Evolutionary conservation across 2,797 vertebrate species (phyloP).

Genomic region (Sebastes reedi): DNA sequence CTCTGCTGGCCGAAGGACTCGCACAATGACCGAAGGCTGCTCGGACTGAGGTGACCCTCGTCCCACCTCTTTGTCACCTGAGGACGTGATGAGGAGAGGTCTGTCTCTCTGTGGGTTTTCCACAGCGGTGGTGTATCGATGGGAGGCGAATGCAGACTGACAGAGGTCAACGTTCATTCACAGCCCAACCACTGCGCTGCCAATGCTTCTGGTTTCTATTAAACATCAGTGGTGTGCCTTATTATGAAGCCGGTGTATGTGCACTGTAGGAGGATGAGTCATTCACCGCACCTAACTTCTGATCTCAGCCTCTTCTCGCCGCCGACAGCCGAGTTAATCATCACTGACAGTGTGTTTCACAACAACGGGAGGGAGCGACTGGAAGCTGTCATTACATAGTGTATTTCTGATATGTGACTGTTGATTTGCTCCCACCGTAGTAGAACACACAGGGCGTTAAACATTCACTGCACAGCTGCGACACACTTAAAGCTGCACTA

Average conservation of each 20-base stretch:
- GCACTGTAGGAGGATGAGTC: slow-evolving; percentile 3
- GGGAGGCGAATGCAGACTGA: slow-evolving; percentile 8
- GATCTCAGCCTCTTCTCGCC: background rate
- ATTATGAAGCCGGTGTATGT: background rate
- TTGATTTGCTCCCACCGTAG: background rate
- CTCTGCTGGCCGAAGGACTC: slow-evolving; percentile 14
- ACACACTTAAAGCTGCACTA: background rate
- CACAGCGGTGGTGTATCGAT: background rate
- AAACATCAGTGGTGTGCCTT: background rate
- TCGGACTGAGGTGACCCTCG: too few relatives aligned
- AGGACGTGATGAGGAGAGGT: background rate
- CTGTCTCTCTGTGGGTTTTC: background rate
- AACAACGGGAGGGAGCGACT: background rate
- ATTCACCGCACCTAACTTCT: background rate
- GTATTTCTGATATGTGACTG: background rate
- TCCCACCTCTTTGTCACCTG: background rate
- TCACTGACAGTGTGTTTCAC: background rate
- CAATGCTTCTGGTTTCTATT: slow-evolving; percentile 10
- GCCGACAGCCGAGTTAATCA: slow-evolving; percentile 20
- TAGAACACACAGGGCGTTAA: background rate
- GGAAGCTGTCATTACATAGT: too few relatives aligned
- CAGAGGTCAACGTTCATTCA: slow-evolving; percentile 18
- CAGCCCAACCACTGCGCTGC: background rate
- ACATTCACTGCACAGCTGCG: too few relatives aligned
- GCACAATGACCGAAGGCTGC: background rate